Base-by-base conservation (phyloP, 2,113 vertebrate species). In the Serilophus lunatus region DNA sequence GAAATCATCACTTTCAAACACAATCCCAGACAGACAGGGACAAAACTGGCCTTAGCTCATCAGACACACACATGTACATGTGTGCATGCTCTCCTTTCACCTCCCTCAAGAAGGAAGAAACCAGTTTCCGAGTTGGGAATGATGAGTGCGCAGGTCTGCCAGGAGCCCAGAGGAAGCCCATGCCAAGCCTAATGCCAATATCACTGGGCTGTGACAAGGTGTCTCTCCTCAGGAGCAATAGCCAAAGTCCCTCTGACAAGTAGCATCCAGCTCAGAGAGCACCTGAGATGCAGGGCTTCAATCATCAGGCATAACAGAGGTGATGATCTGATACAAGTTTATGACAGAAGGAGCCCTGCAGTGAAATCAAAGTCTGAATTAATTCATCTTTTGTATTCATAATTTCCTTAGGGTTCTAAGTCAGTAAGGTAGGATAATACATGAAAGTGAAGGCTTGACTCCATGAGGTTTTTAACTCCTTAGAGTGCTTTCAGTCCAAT, bases 141-240 rank as follows among this genome's bases (percentile, higher is more conserved):
- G 1, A 16, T 35, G 36, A 13, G 50, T 44, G 12, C 28, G 68
- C 11, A 33, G 28, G 33, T 31, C 29, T 91, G 42, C 65, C 70
- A 78, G 38, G 10, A 77, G 18, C 18, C 6, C 1, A 0, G 4
- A 1, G 1, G n/a, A 11, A 90, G 5, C 15, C 25, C 4, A 0
- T 29, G 22, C 33, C 17, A 31, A 76, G 35, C 18, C 25, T 54
- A 75, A 35, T 18, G 16, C 25, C 64, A 63, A 87, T 70, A 49
- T 17, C 49, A 22, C 20, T 50, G 70, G 35, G 33, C 57, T 70
- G 15, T 66, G 40, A 33, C 22, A 61, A 66, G 29, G 7, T n/a
- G 25, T 25, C 6, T 88, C 20, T 45, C 57, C 57, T 61, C 35
- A 42, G 1, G 0, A 71, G 45, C 38, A 70, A 28, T 17, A 79